These are phyloP conservation scores for Pantala flavescens DNA, from an alignment of 1,140 invertebrate genomes.

Conservation along the genomic window DNA sequence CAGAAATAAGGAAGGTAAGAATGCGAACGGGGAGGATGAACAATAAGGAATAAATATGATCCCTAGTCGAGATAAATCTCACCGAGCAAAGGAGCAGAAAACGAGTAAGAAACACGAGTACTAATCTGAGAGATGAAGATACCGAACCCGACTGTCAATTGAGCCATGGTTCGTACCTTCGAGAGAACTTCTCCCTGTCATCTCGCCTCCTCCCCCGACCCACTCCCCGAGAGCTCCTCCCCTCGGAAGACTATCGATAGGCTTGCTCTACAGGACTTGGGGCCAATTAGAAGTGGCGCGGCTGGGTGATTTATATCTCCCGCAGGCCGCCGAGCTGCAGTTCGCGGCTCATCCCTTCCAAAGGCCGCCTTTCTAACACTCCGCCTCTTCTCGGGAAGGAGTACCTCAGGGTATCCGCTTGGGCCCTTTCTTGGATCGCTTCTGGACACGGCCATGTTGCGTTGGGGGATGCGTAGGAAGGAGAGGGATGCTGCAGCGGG, in stretches of 20 bases:
- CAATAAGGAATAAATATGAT: too few relatives aligned
- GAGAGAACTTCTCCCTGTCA: not conserved
- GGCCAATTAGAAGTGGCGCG: constrained; percentile 6
- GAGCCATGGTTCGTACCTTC: too few relatives aligned
- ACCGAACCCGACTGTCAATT: too few relatives aligned
- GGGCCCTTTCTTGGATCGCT: not conserved
- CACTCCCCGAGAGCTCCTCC: not conserved
- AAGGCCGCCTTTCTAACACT: not conserved
- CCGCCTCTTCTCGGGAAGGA: not conserved
- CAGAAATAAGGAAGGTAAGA: too few relatives aligned
- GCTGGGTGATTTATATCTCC: not conserved
- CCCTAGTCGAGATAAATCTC: too few relatives aligned
- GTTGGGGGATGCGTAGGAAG: not conserved
- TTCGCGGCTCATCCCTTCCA: not conserved
- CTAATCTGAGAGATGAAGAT: too few relatives aligned
- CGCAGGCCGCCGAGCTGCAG: not conserved
- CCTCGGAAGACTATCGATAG: not conserved
- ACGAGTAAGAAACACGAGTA: too few relatives aligned
- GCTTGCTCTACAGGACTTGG: constrained; percentile 3
- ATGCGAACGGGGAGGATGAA: too few relatives aligned
- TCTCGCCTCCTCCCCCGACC: not conserved
- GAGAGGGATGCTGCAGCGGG: not conserved
- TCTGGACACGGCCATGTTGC: not conserved
- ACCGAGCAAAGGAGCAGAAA: too few relatives aligned
- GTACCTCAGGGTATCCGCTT: too few relatives aligned